Conservation (phyloP, 2,888 invertebrate genomes). For the Exocentrus adspersus region DNA sequence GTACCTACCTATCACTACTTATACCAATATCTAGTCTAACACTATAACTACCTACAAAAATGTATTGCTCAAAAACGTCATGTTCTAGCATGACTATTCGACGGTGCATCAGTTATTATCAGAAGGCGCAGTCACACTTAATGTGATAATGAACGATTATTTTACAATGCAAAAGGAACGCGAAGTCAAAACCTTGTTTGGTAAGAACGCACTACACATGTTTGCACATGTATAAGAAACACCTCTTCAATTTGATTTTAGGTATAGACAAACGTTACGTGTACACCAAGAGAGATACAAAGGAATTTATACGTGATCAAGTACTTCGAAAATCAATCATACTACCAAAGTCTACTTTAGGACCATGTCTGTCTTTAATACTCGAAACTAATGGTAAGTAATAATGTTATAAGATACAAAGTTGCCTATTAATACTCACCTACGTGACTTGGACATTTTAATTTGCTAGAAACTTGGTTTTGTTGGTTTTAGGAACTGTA, state of each 20-base stretch:
- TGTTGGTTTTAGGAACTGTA: constrained; percentile 68
- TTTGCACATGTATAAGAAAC: not conserved
- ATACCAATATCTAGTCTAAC: no score
- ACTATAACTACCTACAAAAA: no score
- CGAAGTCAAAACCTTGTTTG: constrained; percentile 79
- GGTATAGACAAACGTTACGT: constrained; percentile 76
- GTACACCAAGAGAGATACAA: constrained; percentile 83
- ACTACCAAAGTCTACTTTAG: constrained; percentile 78
- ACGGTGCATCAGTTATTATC: constrained; percentile 83
- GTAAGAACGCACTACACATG: constrained; percentile 65
- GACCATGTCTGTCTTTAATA: constrained; percentile 83
- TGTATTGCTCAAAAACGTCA: no score
- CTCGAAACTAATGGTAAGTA: constrained; percentile 83
- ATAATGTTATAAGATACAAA: no score
- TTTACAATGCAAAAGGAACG: constrained; percentile 80
- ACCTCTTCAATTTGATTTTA: not conserved
- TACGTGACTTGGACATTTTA: no score
- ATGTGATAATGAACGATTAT: constrained; percentile 84
- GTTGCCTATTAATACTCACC: no score
- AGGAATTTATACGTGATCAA: constrained; percentile 74
- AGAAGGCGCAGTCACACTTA: constrained; percentile 83
- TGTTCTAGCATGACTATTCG: constrained; percentile 79
- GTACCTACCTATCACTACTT: no score
- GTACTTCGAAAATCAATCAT: constrained; percentile 78
- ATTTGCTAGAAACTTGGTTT: no score